A percentile compares a stretch with the other conserved stretches of the same genome.
Evolutionary conservation across 2,113 vertebrate genomes (phyloP).

Genomic region (Odobenus rosmarus): DNA sequence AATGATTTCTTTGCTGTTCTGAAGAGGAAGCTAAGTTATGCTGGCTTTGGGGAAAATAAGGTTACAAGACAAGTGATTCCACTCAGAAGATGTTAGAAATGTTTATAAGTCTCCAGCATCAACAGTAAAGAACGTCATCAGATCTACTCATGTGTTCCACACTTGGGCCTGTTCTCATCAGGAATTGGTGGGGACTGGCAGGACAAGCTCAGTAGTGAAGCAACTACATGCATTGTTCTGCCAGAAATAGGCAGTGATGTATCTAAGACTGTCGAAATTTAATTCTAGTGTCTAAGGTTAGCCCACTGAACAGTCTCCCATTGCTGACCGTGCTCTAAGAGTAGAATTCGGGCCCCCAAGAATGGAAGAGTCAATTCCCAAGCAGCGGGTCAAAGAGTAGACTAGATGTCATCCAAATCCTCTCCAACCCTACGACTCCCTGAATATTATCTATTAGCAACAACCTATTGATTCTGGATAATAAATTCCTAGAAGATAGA

Average conservation of each 20-base stretch:
- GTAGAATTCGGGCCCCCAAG: not conserved
- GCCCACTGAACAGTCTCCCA: not conserved
- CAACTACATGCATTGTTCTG: not conserved
- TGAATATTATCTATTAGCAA: not conserved
- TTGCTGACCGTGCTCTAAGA: not conserved
- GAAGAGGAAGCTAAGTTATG: not conserved
- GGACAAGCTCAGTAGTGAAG: not conserved
- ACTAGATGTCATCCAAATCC: not conserved
- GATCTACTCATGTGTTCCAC: not conserved
- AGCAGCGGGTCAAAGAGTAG: not conserved
- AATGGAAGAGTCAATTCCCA: not conserved
- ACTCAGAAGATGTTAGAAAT: not conserved
- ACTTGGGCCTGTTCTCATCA: not conserved
- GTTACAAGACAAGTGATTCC: not conserved
- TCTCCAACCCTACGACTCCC: not conserved
- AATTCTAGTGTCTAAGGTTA: not conserved
- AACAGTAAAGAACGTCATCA: not conserved
- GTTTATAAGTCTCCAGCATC: not conserved
- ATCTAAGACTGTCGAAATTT: not conserved
- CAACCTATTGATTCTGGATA: not conserved
- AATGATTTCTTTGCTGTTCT: constrained; percentile 4
- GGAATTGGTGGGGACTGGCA: not conserved
- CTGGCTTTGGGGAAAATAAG: not conserved
- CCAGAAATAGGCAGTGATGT: not conserved
- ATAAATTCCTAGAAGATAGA: not conserved